Evolutionary conservation across 23 tunicate species (phyloP).

Genomic region (Pegea sp.): DNA sequence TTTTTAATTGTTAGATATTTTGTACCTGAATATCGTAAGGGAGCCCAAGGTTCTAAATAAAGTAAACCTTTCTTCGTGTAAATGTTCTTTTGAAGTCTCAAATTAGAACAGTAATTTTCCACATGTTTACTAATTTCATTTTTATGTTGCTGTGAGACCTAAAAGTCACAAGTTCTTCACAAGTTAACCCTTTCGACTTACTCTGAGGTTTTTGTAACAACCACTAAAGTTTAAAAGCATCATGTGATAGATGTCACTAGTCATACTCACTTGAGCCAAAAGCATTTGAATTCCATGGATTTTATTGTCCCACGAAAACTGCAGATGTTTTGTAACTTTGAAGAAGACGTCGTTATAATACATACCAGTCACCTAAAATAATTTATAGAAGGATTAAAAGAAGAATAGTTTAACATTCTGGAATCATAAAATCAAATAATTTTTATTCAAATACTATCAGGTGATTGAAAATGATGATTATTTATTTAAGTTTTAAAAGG

Average conservation of each 20-base stretch:
- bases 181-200: not conserved
- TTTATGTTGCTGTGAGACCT: not conserved
- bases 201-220: not conserved
- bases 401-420: too few relatives aligned
- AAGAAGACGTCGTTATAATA: slow-evolving; percentile 65
- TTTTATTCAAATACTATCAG: not conserved
- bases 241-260: not conserved
- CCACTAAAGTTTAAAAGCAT: not conserved
- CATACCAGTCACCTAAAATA: slow-evolving; percentile 40
- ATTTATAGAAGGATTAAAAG: not conserved
- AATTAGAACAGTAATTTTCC: slow-evolving; percentile 15
- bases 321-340: slow-evolving; percentile 10
- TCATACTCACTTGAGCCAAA: slow-evolving; percentile 39
- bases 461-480: not conserved
- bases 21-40: slow-evolving; percentile 73
- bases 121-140: not conserved
- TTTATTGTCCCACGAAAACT: slow-evolving; percentile 96
- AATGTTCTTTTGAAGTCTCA: slow-evolving; percentile 8
- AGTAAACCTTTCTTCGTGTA: slow-evolving; percentile 64
- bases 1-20: not conserved
- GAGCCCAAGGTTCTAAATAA: slow-evolving; percentile 63
- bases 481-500: not conserved
- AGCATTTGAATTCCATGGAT: slow-evolving; percentile 45
- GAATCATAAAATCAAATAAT: not conserved
- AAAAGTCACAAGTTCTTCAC: too few relatives aligned